Evolutionary conservation across 2,888 invertebrate species (phyloP).

Genomic region (Drosophila recens): DNA sequence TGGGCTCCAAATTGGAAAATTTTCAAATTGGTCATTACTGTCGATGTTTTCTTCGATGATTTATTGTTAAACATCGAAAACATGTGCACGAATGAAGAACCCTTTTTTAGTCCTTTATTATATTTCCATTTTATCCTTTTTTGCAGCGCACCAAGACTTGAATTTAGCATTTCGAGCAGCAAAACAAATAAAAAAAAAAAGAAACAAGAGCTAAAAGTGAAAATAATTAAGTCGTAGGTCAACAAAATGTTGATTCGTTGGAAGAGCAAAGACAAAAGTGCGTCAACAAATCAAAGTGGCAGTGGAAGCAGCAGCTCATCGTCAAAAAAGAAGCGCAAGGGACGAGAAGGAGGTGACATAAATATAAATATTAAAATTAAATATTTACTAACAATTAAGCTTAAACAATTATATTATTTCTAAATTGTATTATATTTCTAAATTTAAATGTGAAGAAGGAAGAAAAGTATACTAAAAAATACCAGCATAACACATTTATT

Average conservation of each 20-base stretch:
- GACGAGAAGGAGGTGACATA: slow-evolving; percentile 90
- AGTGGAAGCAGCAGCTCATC: slow-evolving; percentile 86
- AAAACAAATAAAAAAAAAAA: slow-evolving; percentile 9
- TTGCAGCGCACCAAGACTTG: slow-evolving; percentile 24
- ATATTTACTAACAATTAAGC: background rate
- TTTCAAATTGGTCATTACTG: no score
- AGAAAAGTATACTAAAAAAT: no score
- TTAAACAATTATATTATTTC: no score
- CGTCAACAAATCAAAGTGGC: slow-evolving; percentile 88
- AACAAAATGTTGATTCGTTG: slow-evolving; percentile 91
- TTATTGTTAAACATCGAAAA: no score
- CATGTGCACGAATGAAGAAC: no score
- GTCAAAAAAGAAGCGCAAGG: slow-evolving; percentile 94
- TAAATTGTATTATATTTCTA: no score
- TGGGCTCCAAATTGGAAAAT: no score
- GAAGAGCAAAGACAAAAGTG: slow-evolving; percentile 93
- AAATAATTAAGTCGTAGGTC: slow-evolving; percentile 4
- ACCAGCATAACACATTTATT: no score
- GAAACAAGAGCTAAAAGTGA: slow-evolving; percentile 17
- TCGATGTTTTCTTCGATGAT: no score
- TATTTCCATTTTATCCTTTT: background rate
- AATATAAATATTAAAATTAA: no score
- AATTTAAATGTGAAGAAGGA: no score
- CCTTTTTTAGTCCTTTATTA: no score
- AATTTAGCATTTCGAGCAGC: background rate